These are phyloP conservation scores for Gymnoscopelus microlampas DNA, from an alignment of 2,797 vertebrate species.

Conservation along the genomic window DNA sequence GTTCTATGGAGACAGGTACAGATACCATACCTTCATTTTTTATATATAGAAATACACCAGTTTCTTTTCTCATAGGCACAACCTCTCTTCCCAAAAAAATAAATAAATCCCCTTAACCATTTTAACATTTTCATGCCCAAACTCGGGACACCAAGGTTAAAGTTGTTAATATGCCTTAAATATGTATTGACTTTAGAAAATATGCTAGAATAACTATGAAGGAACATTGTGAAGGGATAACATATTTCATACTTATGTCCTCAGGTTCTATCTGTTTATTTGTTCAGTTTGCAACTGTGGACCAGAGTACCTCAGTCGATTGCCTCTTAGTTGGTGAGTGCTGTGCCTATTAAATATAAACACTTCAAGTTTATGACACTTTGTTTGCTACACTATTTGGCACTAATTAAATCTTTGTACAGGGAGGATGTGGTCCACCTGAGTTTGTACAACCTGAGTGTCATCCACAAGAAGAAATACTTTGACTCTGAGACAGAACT, in stretches of 20 bases:
- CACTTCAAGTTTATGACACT: not conserved
- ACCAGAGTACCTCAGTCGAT: conserved; percentile 97
- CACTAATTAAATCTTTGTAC: conserved; percentile 12
- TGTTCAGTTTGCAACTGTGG: conserved; percentile 98
- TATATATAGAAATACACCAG: not conserved
- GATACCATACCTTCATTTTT: not conserved
- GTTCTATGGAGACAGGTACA: conserved; percentile 97
- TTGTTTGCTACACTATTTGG: not conserved
- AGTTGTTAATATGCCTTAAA: too few relatives aligned
- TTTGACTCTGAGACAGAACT: conserved; percentile 97
- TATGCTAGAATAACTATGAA: too few relatives aligned
- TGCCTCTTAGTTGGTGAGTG: conserved; percentile 94
- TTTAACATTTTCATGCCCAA: too few relatives aligned
- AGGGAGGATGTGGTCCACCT: conserved; percentile 97
- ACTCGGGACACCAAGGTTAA: too few relatives aligned
- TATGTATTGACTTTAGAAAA: too few relatives aligned
- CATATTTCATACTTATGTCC: conserved; percentile 6
- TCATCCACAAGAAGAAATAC: conserved; percentile 99
- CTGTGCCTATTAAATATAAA: too few relatives aligned
- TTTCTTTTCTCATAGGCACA: too few relatives aligned
- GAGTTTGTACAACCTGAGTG: conserved; percentile 97
- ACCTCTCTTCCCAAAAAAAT: too few relatives aligned
- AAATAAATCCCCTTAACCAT: too few relatives aligned
- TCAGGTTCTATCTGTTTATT: conserved; percentile 97
- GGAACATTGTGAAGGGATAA: not conserved